phyloP scores from a whole-genome alignment of 2,797 vertebrate species.

The Linurgus olivaceus region DNA sequence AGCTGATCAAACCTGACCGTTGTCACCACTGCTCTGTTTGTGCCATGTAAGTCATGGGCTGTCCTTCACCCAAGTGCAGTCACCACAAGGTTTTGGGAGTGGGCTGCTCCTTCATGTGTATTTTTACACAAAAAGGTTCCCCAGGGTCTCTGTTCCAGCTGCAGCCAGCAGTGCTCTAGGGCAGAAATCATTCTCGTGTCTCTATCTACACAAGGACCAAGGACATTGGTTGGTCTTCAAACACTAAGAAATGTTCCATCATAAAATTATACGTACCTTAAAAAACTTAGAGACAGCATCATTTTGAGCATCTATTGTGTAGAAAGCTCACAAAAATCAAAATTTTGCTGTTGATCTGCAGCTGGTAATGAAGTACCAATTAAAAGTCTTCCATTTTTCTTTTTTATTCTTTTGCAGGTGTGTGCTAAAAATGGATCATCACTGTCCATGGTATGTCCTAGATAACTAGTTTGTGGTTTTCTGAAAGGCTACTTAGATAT shows the following conservation, averaged over 20 bases:
- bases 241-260: background rate
- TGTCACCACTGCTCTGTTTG: conserved; percentile 98
- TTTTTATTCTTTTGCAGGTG: conserved; percentile 79
- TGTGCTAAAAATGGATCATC: conserved; percentile 99
- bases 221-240: background rate
- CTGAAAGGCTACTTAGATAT: background rate
- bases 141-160: background rate
- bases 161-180: background rate
- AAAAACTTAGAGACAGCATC: background rate
- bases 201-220: background rate
- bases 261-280: background rate
- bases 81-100: background rate
- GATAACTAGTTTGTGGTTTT: background rate
- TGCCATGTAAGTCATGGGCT: conserved; percentile 88
- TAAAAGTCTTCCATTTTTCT: background rate
- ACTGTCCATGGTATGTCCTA: conserved; percentile 91
- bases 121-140: rapidly evolving
- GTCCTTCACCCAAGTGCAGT: background rate
- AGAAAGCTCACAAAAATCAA: background rate
- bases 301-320: background rate
- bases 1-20: conserved; percentile 96
- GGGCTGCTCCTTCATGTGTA: background rate
- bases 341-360: background rate
- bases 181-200: background rate
- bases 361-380: background rate